phyloP scores from a whole-genome alignment of 2,797 vertebrate genomes.

The Basileuterus tristriatus region DNA sequence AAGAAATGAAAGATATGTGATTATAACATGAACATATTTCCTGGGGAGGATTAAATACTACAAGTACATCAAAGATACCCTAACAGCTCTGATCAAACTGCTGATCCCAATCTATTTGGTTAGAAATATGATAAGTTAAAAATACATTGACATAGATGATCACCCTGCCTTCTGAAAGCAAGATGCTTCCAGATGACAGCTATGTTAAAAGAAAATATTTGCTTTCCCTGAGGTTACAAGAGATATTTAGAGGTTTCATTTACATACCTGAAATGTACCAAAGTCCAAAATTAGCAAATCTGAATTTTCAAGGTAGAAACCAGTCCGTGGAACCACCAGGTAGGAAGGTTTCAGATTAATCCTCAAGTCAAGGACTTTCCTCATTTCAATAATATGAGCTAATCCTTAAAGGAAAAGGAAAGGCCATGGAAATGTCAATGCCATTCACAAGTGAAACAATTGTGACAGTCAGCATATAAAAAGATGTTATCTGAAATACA shows the following conservation, averaged over 20 bases:
- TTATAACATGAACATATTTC: neutral
- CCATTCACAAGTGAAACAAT: neutral
- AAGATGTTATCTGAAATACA: neutral
- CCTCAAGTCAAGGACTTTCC: slow-evolving; percentile 90
- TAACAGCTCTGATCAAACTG: neutral
- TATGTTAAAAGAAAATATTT: neutral
- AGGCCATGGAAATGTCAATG: neutral
- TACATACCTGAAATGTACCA: slow-evolving; percentile 87
- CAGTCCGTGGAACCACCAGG: slow-evolving; percentile 86
- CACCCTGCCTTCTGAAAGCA: neutral
- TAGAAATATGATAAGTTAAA: neutral
- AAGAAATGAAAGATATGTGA: neutral
- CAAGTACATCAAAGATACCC: neutral
- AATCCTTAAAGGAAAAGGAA: slow-evolving; percentile 79
- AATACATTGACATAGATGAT: neutral
- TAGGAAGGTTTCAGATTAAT: slow-evolving; percentile 93
- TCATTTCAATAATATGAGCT: slow-evolving; percentile 91
- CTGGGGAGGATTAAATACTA: neutral
- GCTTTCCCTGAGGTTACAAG: neutral
- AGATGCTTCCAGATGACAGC: neutral
- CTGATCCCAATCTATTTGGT: neutral
- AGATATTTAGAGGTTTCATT: neutral
- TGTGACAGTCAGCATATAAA: neutral
- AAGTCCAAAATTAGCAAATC: slow-evolving; percentile 91
- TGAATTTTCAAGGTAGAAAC: slow-evolving; percentile 83